Evolutionary conservation across 2,113 vertebrate species (phyloP), one percentile per base, ranked within the genome.

Genomic region (Ammodytes marinus): DNA sequence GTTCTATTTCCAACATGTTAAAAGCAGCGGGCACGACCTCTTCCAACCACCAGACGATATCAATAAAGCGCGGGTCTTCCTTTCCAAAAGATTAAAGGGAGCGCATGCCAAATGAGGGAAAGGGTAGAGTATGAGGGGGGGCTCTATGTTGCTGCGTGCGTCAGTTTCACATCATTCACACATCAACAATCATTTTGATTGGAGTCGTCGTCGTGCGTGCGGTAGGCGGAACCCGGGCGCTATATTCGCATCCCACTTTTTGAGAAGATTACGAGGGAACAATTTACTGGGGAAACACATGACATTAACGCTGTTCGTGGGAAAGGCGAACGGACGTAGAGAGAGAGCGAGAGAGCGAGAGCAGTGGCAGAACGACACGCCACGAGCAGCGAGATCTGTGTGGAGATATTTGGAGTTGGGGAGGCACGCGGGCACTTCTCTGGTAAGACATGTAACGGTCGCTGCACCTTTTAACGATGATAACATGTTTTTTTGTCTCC

Each of bases 151-250:
- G 49, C 10, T 14, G 82, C 79, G 81, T 86, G 85, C 74, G 46
- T 84, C 45, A 66, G 54, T 76, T 57, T 57, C 17, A 15, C 68
- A 76, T n/a, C 55, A 45, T 8, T 59, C 69, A 55, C 84, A 49
- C 69, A 69, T 64, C 79, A 82, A 39, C 47, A 5, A 84, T 87
- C 47, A 5, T 83, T 87, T 83, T 84, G 84, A 88, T 84, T 85
- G 86, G 88, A 81, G 82, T 79, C 46, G 49, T 27, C 35, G 80
- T 27, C 35, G 80, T 83, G 82, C 69, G 79, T 74, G 86, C 84
- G 74, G 93, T 87, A 90, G 95, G 95, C 93, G 94, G 94, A 91
- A 79, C 93, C 87, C 59, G 80, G 65, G 17, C 77, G 8, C 74
- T 78, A 74, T 78, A 74, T 79, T 59, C 74, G 70, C 91, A 83